Evolutionary conservation across 2,113 vertebrate genomes (phyloP).

Genomic region (Mustela lutreola): DNA sequence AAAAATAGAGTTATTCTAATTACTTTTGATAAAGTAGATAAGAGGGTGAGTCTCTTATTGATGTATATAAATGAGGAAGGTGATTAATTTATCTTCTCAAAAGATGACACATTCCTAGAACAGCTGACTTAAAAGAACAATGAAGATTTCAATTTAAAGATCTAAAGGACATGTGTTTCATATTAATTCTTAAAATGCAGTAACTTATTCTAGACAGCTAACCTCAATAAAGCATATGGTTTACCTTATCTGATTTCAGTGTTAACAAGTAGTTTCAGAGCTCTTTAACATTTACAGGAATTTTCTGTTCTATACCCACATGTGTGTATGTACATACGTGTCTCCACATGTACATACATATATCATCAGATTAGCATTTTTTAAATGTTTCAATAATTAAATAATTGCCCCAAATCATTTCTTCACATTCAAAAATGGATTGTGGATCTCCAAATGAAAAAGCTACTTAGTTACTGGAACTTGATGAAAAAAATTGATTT

Average conservation of each 20-base stretch:
- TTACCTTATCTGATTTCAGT: conserved; percentile 78
- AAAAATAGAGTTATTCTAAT: conserved; percentile 68
- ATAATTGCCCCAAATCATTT: conserved; percentile 78
- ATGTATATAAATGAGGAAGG: conserved; percentile 63
- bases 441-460: conserved; percentile 70
- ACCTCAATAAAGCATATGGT: conserved; percentile 68
- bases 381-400: conserved; percentile 50
- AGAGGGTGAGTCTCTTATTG: conserved; percentile 58
- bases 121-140: conserved; percentile 80
- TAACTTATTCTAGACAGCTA: conserved; percentile 71
- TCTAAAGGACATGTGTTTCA: conserved; percentile 75
- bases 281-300: conserved; percentile 73
- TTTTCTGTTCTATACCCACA: conserved; percentile 25
- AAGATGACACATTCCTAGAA: conserved; percentile 73
- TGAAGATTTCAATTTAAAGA: conserved; percentile 76
- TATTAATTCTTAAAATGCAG: conserved; percentile 65
- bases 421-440: conserved; percentile 73
- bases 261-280: conserved; percentile 78
- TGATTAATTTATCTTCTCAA: conserved; percentile 79
- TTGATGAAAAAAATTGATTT: conserved; percentile 74
- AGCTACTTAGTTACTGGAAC: conserved; percentile 71
- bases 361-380: conserved; percentile 59
- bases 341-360: not conserved
- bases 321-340: not conserved
- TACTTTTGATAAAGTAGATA: conserved; percentile 63